Evolutionary conservation across 2,888 invertebrate species (phyloP).

Genomic region (Scaeva pyrastri): DNA sequence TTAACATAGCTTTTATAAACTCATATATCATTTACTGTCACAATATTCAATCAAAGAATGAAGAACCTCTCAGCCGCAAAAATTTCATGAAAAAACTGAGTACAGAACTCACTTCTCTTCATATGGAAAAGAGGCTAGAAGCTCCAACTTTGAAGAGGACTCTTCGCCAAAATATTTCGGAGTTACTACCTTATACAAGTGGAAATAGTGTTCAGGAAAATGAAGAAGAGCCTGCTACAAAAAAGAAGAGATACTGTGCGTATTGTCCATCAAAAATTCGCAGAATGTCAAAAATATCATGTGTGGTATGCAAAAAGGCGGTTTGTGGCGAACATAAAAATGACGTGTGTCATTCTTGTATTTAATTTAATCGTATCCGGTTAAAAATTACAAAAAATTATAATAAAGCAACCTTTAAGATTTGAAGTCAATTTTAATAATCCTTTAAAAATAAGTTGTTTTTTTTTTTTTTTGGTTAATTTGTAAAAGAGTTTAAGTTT

Average conservation of each 20-base stretch:
- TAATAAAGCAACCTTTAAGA: no score
- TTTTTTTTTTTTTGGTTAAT: no score
- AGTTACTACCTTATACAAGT: constrained; percentile 19
- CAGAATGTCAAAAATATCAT: constrained; percentile 34
- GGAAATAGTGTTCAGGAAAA: constrained; percentile 22
- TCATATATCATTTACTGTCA: constrained; percentile 47
- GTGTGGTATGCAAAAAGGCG: constrained; percentile 21
- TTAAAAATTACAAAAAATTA: no score
- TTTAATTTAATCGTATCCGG: no score
- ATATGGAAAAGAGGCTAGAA: constrained; percentile 6
- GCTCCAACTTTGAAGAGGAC: constrained; percentile 40
- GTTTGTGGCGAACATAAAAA: constrained; percentile 1
- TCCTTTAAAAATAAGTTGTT: no score
- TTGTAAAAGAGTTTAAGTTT: no score
- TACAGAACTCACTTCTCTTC: no score
- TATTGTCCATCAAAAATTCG: constrained; percentile 26
- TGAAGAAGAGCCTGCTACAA: no score
- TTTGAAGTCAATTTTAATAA: no score
- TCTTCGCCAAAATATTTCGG: constrained; percentile 37
- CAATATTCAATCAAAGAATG: constrained; percentile 41
- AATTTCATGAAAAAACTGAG: constrained; percentile 51
- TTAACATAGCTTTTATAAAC: no score
- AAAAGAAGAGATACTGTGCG: constrained; percentile 10
- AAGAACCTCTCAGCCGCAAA: constrained; percentile 35
- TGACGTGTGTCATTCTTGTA: no score